Base-by-base conservation (phyloP, 2,888 invertebrate genomes). In the Cryptosula pallasiana region DNA sequence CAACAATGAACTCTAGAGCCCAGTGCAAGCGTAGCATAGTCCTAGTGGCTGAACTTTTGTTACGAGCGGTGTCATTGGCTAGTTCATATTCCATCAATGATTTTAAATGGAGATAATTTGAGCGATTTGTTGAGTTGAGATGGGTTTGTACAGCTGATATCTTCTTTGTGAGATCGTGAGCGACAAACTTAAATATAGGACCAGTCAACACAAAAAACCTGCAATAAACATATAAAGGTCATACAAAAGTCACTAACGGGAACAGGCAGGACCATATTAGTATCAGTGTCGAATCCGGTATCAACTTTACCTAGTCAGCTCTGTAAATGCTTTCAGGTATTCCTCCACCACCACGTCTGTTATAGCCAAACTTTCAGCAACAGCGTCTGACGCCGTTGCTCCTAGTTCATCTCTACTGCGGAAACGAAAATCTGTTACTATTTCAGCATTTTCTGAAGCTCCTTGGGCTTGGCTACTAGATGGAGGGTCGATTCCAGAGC, bases 1-100 rank as follows among this genome's bases (percentile, higher is more conserved):
- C 69, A 23, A 69, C 32, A 20, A 69, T 27, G n/a, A 69, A 69
- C n/a, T 69, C 69, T 9, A 69, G 69, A 5, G 69, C 69, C 69
- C 69, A 69, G 32, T 69, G 69, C 23, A 69, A 23, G 5, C 69
- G 69, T 35, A 69, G 69, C 3, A 69, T 13, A 16, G 23, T 69
- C n/a, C 69, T 32, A 23, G 69, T 25, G 5, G n/a, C 69, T 32
- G 35, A 35, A 13, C 3, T 23, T 32, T 25, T 13, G 32, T 32
- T 20, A 32, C 69, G 27, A 13, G 35, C 32, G 5, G 5, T 25
- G 3, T 29, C 69, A 35, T 20, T 9, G 32, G 13, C 32, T 32
- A 69, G 69, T 23, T 69, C 69, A 29, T 69, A 23, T 13, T 35
- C n/a, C n/a, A 69, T 5, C 27, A 69, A 23, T 13, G 13, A 5